These are phyloP conservation scores for Lytechinus variegatus DNA, from an alignment of 35 echinoderm and acorn worm genomes.

Conservation along the genomic window DNA sequence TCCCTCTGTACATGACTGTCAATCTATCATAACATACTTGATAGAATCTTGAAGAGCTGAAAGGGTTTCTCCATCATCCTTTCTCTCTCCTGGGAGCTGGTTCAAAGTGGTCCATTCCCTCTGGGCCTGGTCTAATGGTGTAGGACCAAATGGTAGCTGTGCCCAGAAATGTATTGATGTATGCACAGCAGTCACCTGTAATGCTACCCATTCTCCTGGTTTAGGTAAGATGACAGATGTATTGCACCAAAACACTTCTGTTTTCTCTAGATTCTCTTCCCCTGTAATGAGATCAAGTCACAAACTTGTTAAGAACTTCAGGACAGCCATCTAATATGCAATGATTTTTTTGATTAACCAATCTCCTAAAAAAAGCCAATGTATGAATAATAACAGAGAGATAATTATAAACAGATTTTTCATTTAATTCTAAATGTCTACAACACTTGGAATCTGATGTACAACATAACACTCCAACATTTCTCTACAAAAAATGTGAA, in stretches of 20 bases:
- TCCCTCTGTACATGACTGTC: neutral
- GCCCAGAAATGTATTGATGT: conserved; percentile 89
- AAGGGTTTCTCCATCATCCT: conserved; percentile 84
- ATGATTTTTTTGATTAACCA: too few species aligned
- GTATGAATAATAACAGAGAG: too few species aligned
- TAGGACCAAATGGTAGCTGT: conserved; percentile 78
- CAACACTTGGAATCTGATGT: too few species aligned
- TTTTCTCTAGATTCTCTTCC: conserved; percentile 41
- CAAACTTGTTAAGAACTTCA: neutral
- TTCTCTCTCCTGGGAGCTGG: neutral
- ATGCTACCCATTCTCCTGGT: conserved; percentile 62
- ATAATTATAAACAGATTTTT: too few species aligned
- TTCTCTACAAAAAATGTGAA: too few species aligned
- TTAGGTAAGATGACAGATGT: conserved; percentile 52
- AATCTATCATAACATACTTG: conserved; percentile 67
- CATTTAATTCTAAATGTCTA: too few species aligned
- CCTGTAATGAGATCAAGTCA: conserved; percentile 33
- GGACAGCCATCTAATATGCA: too few species aligned
- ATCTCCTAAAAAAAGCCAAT: too few species aligned
- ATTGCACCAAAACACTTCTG: conserved; percentile 65
- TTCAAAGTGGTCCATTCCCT: conserved; percentile 36
- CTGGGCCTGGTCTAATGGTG: conserved; percentile 63
- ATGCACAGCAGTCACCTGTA: conserved; percentile 75
- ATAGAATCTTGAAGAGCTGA: conserved; percentile 70
- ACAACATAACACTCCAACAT: too few species aligned